Evolutionary conservation across 2,113 vertebrate genomes (phyloP).

Genomic region (Melospiza melodia): DNA sequence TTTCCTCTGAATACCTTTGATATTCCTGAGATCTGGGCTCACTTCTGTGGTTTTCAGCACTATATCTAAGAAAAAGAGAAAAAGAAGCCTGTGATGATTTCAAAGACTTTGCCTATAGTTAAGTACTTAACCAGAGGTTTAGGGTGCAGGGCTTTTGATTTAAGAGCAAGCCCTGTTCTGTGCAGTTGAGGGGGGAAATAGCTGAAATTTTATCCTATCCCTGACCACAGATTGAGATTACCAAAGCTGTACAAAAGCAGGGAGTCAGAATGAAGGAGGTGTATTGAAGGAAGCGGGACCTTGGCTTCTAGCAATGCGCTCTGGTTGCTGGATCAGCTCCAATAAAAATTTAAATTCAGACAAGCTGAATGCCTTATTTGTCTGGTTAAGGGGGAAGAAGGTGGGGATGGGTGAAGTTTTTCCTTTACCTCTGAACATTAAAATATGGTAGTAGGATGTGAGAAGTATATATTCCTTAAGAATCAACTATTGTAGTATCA

Average conservation of each 20-base stretch:
- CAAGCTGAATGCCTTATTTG: constrained; percentile 63
- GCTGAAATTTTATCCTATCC: constrained; percentile 60
- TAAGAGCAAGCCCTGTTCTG: constrained; percentile 42
- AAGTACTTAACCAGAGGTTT: constrained; percentile 55
- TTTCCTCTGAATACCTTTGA: neutral
- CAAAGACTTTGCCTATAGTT: constrained; percentile 35
- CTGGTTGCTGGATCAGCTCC: constrained; percentile 61
- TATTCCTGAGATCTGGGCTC: neutral
- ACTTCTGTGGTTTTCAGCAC: constrained; percentile 33
- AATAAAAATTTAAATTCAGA: constrained; percentile 68
- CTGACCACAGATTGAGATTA: constrained; percentile 69
- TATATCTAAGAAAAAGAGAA: neutral
- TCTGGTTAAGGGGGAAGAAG: constrained; percentile 45
- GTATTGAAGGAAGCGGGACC: constrained; percentile 51
- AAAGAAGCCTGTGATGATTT: neutral
- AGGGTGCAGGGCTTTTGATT: constrained; percentile 52
- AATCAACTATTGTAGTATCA: neutral
- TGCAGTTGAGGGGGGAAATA: constrained; percentile 47
- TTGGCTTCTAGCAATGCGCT: constrained; percentile 32
- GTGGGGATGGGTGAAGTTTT: constrained; percentile 42
- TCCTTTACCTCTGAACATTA: neutral
- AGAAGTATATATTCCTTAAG: neutral
- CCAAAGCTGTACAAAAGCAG: constrained; percentile 46
- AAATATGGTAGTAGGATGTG: constrained; percentile 31
- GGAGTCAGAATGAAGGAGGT: constrained; percentile 63